A percentile compares a stretch with the other conserved stretches of the same genome.
These are phyloP conservation scores for Pterocles gutturalis DNA, from an alignment of 2,113 vertebrate species.

Conservation along the genomic window DNA sequence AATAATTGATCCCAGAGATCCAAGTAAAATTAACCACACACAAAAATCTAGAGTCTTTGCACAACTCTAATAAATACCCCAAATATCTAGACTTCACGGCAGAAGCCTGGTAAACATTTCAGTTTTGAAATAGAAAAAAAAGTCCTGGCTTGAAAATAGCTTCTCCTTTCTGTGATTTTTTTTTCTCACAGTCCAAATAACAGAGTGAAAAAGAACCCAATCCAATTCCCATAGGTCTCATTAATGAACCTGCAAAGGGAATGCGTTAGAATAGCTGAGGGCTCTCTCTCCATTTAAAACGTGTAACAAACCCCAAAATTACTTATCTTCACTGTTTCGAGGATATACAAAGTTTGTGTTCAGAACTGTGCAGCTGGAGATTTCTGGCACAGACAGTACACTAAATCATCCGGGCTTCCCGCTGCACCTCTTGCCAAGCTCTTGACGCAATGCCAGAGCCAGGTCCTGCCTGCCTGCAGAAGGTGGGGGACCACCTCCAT, in stretches of 20 bases:
- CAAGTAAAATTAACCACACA: background rate
- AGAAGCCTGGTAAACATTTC: constrained; percentile 18
- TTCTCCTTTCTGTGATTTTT: constrained; percentile 35
- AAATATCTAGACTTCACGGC: constrained; percentile 4
- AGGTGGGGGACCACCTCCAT: background rate
- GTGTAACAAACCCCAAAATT: constrained; percentile 43
- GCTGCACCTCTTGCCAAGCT: background rate
- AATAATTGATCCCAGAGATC: background rate
- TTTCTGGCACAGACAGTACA: background rate
- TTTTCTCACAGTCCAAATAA: constrained; percentile 56
- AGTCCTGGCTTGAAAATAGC: background rate
- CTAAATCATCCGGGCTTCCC: background rate
- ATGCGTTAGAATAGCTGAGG: constrained; percentile 71
- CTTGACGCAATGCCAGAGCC: background rate
- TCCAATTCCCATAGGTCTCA: constrained; percentile 70
- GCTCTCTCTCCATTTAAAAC: constrained; percentile 51
- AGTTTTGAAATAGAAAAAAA: background rate
- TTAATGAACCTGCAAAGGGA: constrained; percentile 74
- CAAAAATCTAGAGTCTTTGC: background rate
- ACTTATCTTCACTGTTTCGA: background rate
- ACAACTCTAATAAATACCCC: background rate
- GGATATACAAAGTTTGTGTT: background rate
- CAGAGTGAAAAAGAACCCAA: constrained; percentile 59
- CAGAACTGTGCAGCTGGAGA: background rate
- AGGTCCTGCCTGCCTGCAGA: background rate